phyloP scores from a whole-genome alignment of 2,113 vertebrate species.

The Mungos mungo region DNA sequence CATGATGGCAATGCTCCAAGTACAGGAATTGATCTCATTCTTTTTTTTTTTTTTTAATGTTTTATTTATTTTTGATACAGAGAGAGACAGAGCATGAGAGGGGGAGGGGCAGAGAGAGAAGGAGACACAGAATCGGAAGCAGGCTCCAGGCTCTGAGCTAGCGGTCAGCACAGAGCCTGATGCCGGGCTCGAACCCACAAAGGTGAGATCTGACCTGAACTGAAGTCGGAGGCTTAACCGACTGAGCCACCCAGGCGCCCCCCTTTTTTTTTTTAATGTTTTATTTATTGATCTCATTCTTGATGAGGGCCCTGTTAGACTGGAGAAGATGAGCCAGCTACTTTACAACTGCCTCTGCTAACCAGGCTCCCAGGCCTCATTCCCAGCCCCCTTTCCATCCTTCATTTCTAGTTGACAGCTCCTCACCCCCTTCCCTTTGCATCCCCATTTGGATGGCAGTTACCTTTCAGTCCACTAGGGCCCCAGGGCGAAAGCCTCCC shows the following conservation, averaged over 20 bases:
- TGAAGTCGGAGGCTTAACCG: too few relatives aligned
- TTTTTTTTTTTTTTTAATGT: too few relatives aligned
- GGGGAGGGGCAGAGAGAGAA: too few relatives aligned
- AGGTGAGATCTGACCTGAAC: too few relatives aligned
- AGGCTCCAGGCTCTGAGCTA: too few relatives aligned
- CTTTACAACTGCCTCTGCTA: neutral
- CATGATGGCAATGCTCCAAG: neutral
- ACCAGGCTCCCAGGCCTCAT: neutral
- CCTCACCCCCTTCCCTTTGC: neutral
- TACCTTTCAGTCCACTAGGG: constrained; percentile 21
- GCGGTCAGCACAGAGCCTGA: too few relatives aligned
- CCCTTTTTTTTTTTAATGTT: too few relatives aligned
- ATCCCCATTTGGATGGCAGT: constrained; percentile 1
- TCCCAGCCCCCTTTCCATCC: neutral
- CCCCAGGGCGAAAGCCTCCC: constrained; percentile 34
- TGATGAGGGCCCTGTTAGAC: neutral
- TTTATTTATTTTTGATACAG: too few relatives aligned
- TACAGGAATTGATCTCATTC: fast-evolving
- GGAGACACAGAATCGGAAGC: too few relatives aligned
- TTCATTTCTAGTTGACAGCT: constrained; percentile 37
- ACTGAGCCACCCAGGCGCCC: too few relatives aligned
- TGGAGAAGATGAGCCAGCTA: neutral
- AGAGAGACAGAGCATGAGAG: too few relatives aligned
- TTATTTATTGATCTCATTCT: neutral
- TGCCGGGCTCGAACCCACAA: too few relatives aligned